Conservation (phyloP, 2,797 vertebrate species). For the Chromis chromis region DNA sequence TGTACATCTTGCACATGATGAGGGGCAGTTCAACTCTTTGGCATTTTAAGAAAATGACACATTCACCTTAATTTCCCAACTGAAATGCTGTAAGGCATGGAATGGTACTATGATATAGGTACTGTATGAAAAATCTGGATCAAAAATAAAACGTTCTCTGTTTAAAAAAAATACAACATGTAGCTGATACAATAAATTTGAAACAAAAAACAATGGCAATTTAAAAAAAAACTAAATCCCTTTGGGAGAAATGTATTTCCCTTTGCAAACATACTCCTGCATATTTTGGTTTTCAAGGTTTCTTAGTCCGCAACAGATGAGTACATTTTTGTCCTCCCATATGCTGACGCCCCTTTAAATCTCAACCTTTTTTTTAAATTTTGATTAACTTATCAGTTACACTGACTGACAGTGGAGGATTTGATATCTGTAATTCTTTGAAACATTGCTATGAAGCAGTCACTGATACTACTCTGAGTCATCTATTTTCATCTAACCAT, state of each 20-base stretch:
- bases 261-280: neutral
- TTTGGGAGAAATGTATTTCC: neutral
- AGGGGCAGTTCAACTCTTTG: conserved; percentile 58
- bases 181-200: neutral
- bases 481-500: neutral
- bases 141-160: conserved; percentile 35
- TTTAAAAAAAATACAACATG: conserved; percentile 1
- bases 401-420: neutral
- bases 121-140: neutral
- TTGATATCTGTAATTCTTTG: neutral
- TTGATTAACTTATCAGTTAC: neutral
- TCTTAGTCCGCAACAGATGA: neutral
- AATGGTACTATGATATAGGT: conserved; percentile 2
- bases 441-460: neutral
- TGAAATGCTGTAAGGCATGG: conserved; percentile 46
- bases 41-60: conserved; percentile 54
- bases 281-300: neutral
- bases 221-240: conserved; percentile 7
- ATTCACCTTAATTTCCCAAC: conserved; percentile 43
- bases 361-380: neutral
- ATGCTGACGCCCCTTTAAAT: neutral
- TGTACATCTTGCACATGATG: conserved; percentile 13
- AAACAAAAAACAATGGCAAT: neutral
- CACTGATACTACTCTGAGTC: neutral
- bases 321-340: neutral